Conservation (phyloP, 1,140 invertebrate genomes). For the Platorchestia sp. region DNA sequence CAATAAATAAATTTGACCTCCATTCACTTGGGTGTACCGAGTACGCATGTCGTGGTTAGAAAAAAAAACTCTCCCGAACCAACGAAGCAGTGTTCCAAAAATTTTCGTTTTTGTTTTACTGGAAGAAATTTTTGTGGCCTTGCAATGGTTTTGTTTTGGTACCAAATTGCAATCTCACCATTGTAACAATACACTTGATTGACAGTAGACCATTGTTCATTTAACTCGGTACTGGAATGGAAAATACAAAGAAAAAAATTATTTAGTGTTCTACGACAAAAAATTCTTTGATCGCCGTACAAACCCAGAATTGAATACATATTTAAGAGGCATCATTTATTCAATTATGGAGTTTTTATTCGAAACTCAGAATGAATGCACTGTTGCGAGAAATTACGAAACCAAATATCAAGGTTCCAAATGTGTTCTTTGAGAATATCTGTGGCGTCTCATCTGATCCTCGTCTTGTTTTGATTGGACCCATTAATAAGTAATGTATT, state of each 20-base stretch:
- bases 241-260: no score
- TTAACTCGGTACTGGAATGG: no score
- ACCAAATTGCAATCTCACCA: neutral
- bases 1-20: no score
- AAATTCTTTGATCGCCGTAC: no score
- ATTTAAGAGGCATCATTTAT: no score
- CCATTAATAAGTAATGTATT: slow-evolving; percentile 26
- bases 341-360: neutral
- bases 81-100: neutral
- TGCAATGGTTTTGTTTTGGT: neutral
- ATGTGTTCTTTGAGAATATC: neutral
- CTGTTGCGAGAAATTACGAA: neutral
- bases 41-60: no score
- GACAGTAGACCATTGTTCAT: no score
- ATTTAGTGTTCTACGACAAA: no score
- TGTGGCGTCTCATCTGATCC: neutral
- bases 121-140: neutral
- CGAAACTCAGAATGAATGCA: neutral
- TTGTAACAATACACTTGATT: no score
- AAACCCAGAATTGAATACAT: no score
- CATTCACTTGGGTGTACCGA: no score
- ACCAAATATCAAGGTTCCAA: neutral
- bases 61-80: no score
- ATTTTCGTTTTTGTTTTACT: neutral
- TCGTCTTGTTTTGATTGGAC: slow-evolving; percentile 12